These are phyloP conservation scores for Tragelaphus strepsiceros DNA, from an alignment of 2,113 vertebrate species.

Conservation along the genomic window DNA sequence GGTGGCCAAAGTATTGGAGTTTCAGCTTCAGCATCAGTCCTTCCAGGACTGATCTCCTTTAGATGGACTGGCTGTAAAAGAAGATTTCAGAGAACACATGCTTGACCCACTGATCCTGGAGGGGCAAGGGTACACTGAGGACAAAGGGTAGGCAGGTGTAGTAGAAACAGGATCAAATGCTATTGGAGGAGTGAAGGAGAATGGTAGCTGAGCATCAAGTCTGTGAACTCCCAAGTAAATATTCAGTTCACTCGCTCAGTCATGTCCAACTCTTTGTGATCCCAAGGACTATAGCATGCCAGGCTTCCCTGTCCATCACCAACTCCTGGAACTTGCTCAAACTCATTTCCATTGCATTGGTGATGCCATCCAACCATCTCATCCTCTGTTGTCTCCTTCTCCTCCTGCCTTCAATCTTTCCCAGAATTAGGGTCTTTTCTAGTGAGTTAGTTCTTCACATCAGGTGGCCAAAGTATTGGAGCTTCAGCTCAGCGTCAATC, in stretches of 20 bases:
- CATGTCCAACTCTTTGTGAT: neutral
- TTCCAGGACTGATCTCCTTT: too few species aligned
- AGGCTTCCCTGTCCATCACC: neutral
- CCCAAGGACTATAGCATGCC: neutral
- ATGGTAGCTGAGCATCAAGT: neutral
- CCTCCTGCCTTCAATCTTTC: neutral
- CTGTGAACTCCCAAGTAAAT: neutral
- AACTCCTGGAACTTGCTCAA: neutral
- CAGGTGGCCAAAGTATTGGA: neutral
- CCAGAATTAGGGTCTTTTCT: neutral
- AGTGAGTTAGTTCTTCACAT: neutral
- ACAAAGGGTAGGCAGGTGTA: neutral
- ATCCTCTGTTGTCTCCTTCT: neutral
- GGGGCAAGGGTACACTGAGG: neutral
- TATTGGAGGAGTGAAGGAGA: neutral
- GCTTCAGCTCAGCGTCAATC: neutral
- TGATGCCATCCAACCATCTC: neutral
- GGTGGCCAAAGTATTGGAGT: too few species aligned
- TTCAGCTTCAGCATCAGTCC: too few species aligned
- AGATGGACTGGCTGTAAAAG: neutral
- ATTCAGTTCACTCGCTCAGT: neutral
- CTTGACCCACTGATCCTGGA: neutral
- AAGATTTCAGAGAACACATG: neutral
- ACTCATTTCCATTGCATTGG: fast-evolving
- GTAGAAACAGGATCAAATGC: neutral